phyloP scores from a whole-genome alignment of 2,888 invertebrate genomes.

The Chalcis sispes region DNA sequence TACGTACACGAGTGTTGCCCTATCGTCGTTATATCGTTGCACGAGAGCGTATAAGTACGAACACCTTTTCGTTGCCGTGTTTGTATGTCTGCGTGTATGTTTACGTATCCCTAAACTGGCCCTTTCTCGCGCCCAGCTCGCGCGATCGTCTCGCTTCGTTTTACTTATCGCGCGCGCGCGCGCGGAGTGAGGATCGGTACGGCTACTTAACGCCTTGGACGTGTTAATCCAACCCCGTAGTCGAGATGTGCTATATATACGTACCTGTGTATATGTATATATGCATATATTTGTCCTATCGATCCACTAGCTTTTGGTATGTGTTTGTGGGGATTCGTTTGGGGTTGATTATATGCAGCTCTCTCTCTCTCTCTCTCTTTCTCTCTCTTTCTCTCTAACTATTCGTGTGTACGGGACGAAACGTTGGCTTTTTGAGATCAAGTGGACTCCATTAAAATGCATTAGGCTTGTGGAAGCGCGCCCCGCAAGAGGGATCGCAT shows the following conservation, averaged over 20 bases:
- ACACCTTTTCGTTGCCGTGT: slow-evolving; percentile 9
- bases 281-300: too few species aligned
- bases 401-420: too few species aligned
- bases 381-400: too few species aligned
- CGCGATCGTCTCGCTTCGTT: slow-evolving; percentile 11
- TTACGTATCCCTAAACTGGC: slow-evolving; percentile 58
- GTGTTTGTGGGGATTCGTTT: too few species aligned
- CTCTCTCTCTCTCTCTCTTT: too few species aligned
- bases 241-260: neutral
- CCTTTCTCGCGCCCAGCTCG: neutral
- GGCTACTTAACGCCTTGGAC: slow-evolving; percentile 64
- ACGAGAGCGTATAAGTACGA: too few species aligned
- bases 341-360: too few species aligned
- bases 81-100: slow-evolving; percentile 1
- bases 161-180: slow-evolving; percentile 25
- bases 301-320: too few species aligned
- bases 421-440: too few species aligned
- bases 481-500: too few species aligned
- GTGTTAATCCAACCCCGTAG: slow-evolving; percentile 62
- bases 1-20: neutral
- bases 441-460: too few species aligned
- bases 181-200: neutral
- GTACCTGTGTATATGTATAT: neutral
- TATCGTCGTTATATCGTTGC: slow-evolving; percentile 60
- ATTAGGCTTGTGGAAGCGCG: too few species aligned